These are phyloP conservation scores for Hydra vulgaris DNA, from an alignment of 30 jellyfish, hydroid and myxozoan species.

Conservation along the genomic window DNA sequence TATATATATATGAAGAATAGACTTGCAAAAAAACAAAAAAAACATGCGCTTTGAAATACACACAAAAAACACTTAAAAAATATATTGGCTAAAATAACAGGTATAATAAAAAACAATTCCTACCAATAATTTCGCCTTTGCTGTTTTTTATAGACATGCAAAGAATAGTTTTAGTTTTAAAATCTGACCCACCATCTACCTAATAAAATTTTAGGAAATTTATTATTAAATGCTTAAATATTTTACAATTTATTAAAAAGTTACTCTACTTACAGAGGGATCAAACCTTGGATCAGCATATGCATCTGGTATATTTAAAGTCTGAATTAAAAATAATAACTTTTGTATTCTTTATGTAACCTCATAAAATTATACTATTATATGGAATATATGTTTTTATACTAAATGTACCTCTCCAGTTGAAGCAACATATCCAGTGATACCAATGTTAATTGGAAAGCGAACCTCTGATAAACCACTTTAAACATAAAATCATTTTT, in stretches of 20 bases:
- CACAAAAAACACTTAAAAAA: too few species aligned
- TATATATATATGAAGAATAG: too few species aligned
- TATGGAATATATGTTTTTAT: too few species aligned
- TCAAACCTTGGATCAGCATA: slow-evolving; percentile 95
- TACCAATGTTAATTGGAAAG: slow-evolving; percentile 92
- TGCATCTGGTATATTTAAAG: slow-evolving; percentile 94
- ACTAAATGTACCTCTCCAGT: slow-evolving; percentile 87
- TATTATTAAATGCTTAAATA: not conserved
- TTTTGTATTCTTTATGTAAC: not conserved
- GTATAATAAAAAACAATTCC: too few species aligned
- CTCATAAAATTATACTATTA: too few species aligned
- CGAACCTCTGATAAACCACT: slow-evolving; percentile 94
- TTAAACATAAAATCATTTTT: not conserved
- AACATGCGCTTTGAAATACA: too few species aligned
- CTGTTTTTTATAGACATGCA: slow-evolving; percentile 92
- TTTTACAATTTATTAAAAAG: not conserved
- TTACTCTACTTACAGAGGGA: slow-evolving; percentile 93
- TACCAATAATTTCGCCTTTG: slow-evolving; percentile 74
- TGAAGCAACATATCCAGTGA: slow-evolving; percentile 92
- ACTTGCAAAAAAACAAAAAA: too few species aligned
- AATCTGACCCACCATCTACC: slow-evolving; percentile 97
- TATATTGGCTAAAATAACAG: too few species aligned
- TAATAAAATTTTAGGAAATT: not conserved
- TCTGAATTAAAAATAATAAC: slow-evolving; percentile 21
- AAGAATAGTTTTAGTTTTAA: slow-evolving; percentile 75